Conservation (phyloP, 2,113 vertebrate species). For the Vanacampus margaritifer region DNA sequence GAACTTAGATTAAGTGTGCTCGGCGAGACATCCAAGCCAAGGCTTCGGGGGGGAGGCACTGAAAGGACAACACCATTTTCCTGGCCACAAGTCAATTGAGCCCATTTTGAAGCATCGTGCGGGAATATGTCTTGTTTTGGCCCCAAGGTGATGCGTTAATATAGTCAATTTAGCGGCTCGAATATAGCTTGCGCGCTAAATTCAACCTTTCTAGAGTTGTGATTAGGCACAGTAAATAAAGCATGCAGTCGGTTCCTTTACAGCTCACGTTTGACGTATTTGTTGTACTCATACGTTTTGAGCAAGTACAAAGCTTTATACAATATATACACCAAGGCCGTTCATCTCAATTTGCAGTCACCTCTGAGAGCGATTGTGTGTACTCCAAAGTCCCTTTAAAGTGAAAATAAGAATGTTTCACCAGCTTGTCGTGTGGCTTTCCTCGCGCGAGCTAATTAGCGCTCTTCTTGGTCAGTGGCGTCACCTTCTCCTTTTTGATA, state of each 20-base stretch:
- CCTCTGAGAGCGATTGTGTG: no score
- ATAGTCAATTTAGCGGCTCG: slow-evolving; percentile 1
- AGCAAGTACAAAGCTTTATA: no score
- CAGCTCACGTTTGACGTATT: not conserved
- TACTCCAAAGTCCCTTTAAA: no score
- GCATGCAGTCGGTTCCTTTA: not conserved
- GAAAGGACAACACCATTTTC: slow-evolving; percentile 6
- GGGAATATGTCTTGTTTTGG: not conserved
- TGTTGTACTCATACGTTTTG: no score
- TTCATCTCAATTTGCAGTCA: no score
- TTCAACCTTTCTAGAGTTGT: slow-evolving; percentile 1
- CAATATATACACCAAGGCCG: no score
- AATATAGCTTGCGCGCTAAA: not conserved
- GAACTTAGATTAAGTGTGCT: not conserved
- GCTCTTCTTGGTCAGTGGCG: no score
- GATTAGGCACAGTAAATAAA: slow-evolving; percentile 22
- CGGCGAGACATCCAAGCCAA: not conserved
- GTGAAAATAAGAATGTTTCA: no score
- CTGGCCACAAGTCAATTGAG: not conserved
- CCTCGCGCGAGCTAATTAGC: no score
- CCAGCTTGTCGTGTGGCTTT: no score
- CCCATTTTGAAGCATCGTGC: slow-evolving; percentile 1
- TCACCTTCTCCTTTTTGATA: no score
- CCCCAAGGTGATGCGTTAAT: not conserved
- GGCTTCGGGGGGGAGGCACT: not conserved